Evolutionary conservation across 53 echinoderm and acorn worm species (phyloP).

Genomic region (Actinopyga echinites): DNA sequence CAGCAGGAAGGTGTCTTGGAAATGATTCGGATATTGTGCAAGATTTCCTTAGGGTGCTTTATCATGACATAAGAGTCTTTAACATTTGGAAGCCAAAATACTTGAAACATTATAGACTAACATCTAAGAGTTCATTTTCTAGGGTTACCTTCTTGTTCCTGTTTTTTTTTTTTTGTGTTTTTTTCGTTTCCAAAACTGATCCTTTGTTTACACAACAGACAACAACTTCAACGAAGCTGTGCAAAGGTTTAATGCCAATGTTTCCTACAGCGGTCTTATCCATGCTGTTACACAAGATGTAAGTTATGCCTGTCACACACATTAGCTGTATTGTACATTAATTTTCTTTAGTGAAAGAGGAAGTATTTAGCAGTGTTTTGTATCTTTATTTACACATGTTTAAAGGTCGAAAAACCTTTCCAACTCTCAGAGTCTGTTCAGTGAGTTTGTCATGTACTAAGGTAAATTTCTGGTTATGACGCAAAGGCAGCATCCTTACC

Average conservation of each 20-base stretch:
- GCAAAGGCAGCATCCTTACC: too few species aligned
- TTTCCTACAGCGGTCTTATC: slow-evolving; percentile 93
- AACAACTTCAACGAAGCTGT: slow-evolving; percentile 87
- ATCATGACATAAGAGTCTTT: too few species aligned
- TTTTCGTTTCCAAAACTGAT: background rate
- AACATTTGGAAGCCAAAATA: too few species aligned
- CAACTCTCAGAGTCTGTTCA: too few species aligned
- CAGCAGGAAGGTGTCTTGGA: too few species aligned
- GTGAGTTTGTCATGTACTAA: too few species aligned
- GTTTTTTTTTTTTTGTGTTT: background rate
- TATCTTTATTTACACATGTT: background rate
- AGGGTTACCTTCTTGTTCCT: background rate
- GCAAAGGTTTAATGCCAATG: slow-evolving; percentile 87
- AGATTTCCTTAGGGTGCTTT: too few species aligned
- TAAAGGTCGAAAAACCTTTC: background rate
- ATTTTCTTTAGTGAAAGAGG: background rate
- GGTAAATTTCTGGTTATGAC: too few species aligned
- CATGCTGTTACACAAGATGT: slow-evolving; percentile 99
- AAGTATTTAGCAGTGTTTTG: background rate
- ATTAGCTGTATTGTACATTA: background rate
- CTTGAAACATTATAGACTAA: too few species aligned
- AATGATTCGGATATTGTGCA: too few species aligned
- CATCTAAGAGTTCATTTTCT: too few species aligned
- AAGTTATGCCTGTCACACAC: slow-evolving; percentile 39
- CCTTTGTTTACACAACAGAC: slow-evolving; percentile 48